These are phyloP conservation scores for Philereme transversata DNA, from an alignment of 2,888 invertebrate genomes.

Conservation along the genomic window DNA sequence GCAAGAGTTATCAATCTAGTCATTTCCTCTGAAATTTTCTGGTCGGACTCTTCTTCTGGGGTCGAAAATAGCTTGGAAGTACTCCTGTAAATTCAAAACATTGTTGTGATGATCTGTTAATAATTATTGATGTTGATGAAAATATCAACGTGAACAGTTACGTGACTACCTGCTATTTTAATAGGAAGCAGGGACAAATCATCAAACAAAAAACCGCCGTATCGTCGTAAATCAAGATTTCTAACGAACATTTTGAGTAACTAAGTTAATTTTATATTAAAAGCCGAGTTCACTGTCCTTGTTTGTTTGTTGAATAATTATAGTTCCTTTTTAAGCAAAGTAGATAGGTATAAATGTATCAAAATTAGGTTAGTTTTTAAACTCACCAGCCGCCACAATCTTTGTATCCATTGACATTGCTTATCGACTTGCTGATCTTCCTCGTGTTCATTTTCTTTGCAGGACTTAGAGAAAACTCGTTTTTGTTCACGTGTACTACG, in stretches of 20 bases:
- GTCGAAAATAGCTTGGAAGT: conserved; percentile 66
- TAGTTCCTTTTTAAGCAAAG: too few species aligned
- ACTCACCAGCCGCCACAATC: conserved; percentile 61
- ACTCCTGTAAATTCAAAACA: conserved; percentile 58
- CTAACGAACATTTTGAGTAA: too few species aligned
- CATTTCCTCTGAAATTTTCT: conserved; percentile 75
- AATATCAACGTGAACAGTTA: too few species aligned
- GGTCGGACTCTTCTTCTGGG: conserved; percentile 61
- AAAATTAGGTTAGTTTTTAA: not conserved
- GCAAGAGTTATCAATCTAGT: conserved; percentile 77
- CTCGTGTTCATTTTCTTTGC: conserved; percentile 65
- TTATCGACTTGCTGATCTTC: conserved; percentile 77
- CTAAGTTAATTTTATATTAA: too few species aligned
- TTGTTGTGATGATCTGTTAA: not conserved
- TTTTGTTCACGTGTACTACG: conserved; percentile 71
- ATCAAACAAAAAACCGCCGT: too few species aligned
- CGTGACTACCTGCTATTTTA: too few species aligned
- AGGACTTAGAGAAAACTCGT: conserved; percentile 59
- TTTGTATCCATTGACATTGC: conserved; percentile 72
- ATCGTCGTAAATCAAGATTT: too few species aligned
- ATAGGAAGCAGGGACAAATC: too few species aligned
- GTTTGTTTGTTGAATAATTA: too few species aligned
- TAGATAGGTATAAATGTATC: too few species aligned
- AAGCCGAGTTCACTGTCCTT: too few species aligned
- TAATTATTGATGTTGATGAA: too few species aligned